A percentile compares a stretch with the other conserved stretches of the same genome.
Evolutionary conservation across 2,113 vertebrate species (phyloP).

Genomic region (Entomyzon cyanotis): DNA sequence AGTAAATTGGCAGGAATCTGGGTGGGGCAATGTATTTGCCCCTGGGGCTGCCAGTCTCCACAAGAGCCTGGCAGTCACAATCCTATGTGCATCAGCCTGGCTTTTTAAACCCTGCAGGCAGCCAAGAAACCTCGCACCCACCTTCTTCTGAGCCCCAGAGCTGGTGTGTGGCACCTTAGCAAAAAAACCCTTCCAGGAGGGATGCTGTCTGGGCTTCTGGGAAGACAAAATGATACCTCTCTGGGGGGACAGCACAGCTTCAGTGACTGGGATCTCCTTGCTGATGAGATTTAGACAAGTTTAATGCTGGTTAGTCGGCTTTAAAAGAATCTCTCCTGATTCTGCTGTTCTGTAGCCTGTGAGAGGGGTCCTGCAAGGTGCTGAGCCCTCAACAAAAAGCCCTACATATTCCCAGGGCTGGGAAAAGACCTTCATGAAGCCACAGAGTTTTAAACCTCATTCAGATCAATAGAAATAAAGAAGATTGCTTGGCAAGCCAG

Average conservation of each 20-base stretch:
- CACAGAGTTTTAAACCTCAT: not conserved
- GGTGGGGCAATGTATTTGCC: accelerated
- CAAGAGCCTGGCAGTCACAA: not conserved
- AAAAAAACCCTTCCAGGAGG: not conserved
- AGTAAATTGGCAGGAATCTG: not conserved
- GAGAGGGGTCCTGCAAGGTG: not conserved
- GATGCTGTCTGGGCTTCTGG: not conserved
- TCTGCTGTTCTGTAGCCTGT: not conserved
- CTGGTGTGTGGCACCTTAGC: not conserved
- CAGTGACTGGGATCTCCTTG: not conserved
- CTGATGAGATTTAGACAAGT: not conserved
- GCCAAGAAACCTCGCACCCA: not conserved
- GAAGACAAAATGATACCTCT: not conserved
- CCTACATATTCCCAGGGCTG: not conserved
- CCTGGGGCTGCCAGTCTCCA: not conserved
- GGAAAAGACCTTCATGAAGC: not conserved
- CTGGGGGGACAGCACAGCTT: not conserved
- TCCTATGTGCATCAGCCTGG: accelerated
- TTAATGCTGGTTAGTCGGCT: not conserved
- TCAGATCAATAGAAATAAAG: not conserved
- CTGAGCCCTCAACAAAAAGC: not conserved
- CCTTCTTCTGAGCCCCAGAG: not conserved
- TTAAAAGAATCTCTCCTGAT: not conserved
- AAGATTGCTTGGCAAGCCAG: not conserved
- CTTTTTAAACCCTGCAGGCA: not conserved